phyloP scores from a whole-genome alignment of 2,797 vertebrate genomes.

The Sphenodon punctatus region DNA sequence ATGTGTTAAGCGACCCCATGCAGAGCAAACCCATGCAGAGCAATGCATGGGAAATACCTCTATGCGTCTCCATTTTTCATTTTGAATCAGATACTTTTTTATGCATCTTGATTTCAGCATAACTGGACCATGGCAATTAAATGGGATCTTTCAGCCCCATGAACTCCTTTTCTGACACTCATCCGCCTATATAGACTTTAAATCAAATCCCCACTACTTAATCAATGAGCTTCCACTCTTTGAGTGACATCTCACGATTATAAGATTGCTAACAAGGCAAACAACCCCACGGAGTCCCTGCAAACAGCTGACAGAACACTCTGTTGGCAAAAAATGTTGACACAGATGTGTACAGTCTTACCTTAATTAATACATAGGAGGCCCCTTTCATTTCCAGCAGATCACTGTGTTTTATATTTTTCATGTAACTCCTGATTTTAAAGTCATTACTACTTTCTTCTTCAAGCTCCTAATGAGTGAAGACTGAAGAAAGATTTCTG shows the following conservation, averaged over 20 bases:
- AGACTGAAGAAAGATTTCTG: neutral
- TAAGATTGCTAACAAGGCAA: neutral
- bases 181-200: neutral
- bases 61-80: neutral
- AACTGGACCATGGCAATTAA: neutral
- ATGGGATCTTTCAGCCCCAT: neutral
- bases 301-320: neutral
- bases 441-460: neutral
- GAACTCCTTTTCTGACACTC: neutral
- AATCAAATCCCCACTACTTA: neutral
- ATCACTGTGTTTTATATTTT: neutral
- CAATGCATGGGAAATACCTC: no score
- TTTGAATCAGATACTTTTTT: neutral
- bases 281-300: neutral
- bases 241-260: neutral
- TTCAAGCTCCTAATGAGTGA: neutral
- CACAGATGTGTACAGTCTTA: neutral
- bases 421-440: neutral
- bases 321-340: neutral
- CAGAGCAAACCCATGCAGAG: no score
- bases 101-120: neutral
- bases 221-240: neutral
- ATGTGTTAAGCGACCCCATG: no score
- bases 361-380: neutral
- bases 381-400: neutral